Base-by-base conservation (phyloP, 2,888 invertebrate species). In the Athetis lepigone region DNA sequence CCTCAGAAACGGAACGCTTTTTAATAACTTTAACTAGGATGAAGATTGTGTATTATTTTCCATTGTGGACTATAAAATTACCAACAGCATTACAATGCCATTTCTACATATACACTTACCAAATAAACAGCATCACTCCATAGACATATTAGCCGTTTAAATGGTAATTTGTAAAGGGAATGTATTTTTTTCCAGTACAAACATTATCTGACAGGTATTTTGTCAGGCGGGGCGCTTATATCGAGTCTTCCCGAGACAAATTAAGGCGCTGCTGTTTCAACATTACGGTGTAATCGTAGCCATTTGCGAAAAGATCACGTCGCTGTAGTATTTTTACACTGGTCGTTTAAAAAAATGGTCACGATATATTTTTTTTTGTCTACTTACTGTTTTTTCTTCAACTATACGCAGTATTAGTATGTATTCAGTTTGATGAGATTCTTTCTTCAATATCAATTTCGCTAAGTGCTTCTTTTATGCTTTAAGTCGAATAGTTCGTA, bases 271-370 rank as follows among this genome's bases (percentile, higher is more conserved):
- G 74, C 71, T 76, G 74, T 69, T 72, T 75, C 70, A 73, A 72
- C 78, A 75, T 80, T 79, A 71, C 70, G 66, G 68, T 65, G 82
- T 86, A 87, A 89, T 88, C 85, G 86, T 76, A 74, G 83, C 87
- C 84, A 88, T 88, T 88, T 87, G 84, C 77, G 84, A 77, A 77
- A 82, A 84, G 84, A 86, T 86, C 87, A 84, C 86, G 87, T 85
- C 81, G 75, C 68, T 76, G 75, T 77, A 83, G 80, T 83, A 84
- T 82, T 83, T 80, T 85, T 84, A 84, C 77, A 72, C 55, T 72
- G 79, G 80, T 77, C 80, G 68, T 84, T 82, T 80, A 80, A 85
- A 86, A 86, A 83, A 85, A 80, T 79, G 81, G 77, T 75, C 73
- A 55, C 68, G 51, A 51, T 64, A 74, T 73, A 79, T 72, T 70